Base-by-base conservation (phyloP, 35 echinoderm and acorn worm species). In the Diadema setosum region DNA sequence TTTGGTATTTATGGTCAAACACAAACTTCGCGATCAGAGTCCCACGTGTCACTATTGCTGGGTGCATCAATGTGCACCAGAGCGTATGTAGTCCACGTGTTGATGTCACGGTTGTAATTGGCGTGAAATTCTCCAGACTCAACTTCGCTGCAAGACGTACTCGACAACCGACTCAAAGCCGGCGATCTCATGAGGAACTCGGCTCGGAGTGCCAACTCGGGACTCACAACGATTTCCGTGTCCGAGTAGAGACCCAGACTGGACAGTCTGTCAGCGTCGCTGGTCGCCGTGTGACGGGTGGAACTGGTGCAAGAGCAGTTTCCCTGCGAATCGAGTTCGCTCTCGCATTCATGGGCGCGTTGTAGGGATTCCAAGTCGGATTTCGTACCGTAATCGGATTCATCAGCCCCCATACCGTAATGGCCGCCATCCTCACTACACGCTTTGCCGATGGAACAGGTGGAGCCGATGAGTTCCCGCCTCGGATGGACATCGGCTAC, bases 51-150 rank as follows among this genome's bases (percentile, higher is more conserved):
- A 43, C 70, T 76, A 76, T 76, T 76, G 56, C 88, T 90, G 1
- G 88, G 42, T 44, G 88, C 80, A 60, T 90, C 88, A 40, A 90
- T 90, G 49, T 90, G 88, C 15, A 90, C 88, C 58, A 90, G 64
- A 20, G 88, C 88, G 46, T 90, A 90, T 15, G 88, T 90, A 34
- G 88, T 90, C 88, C 88, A 90, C 0, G 88, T 90, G 35, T 90
- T 90, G 12, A 90, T 84, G 57, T 90, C 88, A 5, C 61, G 55
- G 43, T 90, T 90, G 42, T 90, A 90, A 48, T 90, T 60, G 18
- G 88, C 88, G 41, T 90, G 88, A 46, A 90, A 90, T 14, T 90
- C 88, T 20, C 30, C 45, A 20, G 75, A 90, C 40, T 81, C 50
- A 12, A 45, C 63, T 32, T 90, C 88, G 26, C 88, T 65, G 70